A percentile compares a stretch with the other conserved stretches of the same genome.
Evolutionary conservation across 2,888 invertebrate genomes (phyloP).

Genomic region (Chrysina gloriosa): DNA sequence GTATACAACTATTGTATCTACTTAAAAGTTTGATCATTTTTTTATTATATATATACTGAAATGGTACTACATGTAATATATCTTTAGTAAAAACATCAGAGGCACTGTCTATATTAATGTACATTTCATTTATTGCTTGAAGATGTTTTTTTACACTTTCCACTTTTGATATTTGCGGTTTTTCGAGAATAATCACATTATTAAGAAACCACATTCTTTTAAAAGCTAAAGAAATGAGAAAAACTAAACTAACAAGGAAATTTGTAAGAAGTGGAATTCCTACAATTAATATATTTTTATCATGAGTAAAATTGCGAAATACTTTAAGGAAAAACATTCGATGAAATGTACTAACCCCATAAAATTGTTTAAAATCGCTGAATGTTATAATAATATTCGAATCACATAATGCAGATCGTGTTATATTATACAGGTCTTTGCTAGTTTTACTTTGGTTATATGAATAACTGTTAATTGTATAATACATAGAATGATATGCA

Average conservation of each 20-base stretch:
- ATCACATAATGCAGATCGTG: conserved; percentile 1
- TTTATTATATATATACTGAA: conserved; percentile 32
- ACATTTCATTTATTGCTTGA: conserved; percentile 20
- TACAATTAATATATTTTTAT: conserved; percentile 54
- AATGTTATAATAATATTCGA: conserved; percentile 49
- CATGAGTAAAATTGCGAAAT: conserved; percentile 40
- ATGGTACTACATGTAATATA: conserved; percentile 44
- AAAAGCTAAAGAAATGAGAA: conserved; percentile 54
- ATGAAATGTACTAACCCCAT: conserved; percentile 53
- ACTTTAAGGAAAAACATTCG: conserved; percentile 51
- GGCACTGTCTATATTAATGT: conserved; percentile 20
- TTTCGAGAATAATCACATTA: conserved; percentile 36
- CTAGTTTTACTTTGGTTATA: conserved; percentile 44
- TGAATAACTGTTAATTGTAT: conserved; percentile 31
- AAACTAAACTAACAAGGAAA: conserved; percentile 59
- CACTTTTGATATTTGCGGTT: conserved; percentile 21
- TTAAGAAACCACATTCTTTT: conserved; percentile 52
- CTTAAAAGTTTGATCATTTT: conserved; percentile 41
- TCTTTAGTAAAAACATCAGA: conserved; percentile 40
- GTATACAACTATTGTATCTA: conserved; percentile 42
- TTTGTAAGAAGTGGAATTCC: conserved; percentile 59
- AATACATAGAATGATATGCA: conserved; percentile 42
- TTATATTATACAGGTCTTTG: conserved; percentile 18
- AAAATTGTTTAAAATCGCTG: conserved; percentile 49
- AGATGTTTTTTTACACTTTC: conserved; percentile 26